phyloP scores from a whole-genome alignment of 1,140 invertebrate genomes.

The Diabrotica virgifera region DNA sequence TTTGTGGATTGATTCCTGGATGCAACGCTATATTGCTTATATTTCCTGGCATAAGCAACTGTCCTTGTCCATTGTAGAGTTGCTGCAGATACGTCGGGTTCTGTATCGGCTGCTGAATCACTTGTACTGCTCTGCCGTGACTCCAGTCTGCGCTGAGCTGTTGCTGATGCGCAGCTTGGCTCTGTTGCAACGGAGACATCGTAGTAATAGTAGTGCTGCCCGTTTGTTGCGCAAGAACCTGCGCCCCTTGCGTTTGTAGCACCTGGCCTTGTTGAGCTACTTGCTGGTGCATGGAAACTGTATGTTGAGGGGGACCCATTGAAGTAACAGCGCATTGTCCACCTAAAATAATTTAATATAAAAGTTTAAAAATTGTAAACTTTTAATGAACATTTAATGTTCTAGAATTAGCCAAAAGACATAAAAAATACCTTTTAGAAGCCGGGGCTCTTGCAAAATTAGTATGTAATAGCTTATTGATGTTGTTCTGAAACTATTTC shows the following conservation, averaged over 20 bases:
- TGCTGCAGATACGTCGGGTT: conserved; percentile 75
- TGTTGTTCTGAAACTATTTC: no score
- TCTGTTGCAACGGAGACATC: conserved; percentile 50
- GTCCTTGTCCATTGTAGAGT: conserved; percentile 74
- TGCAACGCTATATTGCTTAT: conserved; percentile 74
- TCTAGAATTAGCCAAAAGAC: no score
- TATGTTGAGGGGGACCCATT: conserved; percentile 52
- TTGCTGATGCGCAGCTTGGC: conserved; percentile 46
- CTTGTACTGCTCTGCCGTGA: conserved; percentile 54
- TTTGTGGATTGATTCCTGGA: conserved; percentile 72
- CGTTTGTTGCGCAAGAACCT: conserved; percentile 44
- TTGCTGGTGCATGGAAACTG: conserved; percentile 45
- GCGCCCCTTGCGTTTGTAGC: conserved; percentile 44
- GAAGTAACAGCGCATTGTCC: conserved; percentile 40
- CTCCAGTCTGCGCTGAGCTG: conserved; percentile 46
- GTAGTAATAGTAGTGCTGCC: conserved; percentile 48
- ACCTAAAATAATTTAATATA: conserved; percentile 36
- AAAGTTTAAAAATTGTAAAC: conserved; percentile 6
- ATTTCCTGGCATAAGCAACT: conserved; percentile 75
- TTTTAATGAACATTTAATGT: no score
- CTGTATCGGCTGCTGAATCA: conserved; percentile 76
- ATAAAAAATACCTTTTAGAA: no score
- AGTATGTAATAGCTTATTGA: no score
- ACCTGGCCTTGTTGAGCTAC: conserved; percentile 42
- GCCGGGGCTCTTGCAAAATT: no score